Evolutionary conservation across 2,797 vertebrate genomes (phyloP), one percentile per base, ranked within the genome.

Genomic region (Neoniphon sammara): DNA sequence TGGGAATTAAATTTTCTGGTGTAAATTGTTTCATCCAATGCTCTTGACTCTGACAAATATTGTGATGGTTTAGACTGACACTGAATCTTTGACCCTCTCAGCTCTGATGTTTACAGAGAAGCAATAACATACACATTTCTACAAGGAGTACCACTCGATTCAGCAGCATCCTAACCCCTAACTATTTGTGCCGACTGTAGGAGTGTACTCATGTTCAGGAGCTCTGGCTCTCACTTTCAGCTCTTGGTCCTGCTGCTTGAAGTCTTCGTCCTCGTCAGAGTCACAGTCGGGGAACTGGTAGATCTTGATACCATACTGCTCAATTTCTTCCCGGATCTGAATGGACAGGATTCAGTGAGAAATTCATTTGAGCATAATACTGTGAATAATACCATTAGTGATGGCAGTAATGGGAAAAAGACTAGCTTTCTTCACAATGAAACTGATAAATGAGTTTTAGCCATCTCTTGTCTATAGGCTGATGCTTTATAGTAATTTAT

Each of bases 281-380:
- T 98, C 97, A 15, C 97, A 98, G 64, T 98, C 97, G 0, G 97
- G 97, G 81, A 98, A 98, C 89, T 98, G 97, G 82, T 98, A 98
- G 78, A 98, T 96, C 86, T 95, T 96, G 88, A 98, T 98, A 2
- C 96, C 96, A 0, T 95, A 98, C 53, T 92, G 94, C 34, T 97
- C 96, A 0, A 98, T 96, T 90, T 98, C 97, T 70, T 97, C 96
- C 65, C 96, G 94, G 86, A 98, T 98, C 97, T 98, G 78, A 18
- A 44, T 27, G 5, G 17, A 30, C n/a, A 46, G 15, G 54, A 0
- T 27, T 27, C 25, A 55, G 12, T 21, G 8, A 53, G 57, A 44
- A 67, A 14, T 18, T 21, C 14, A 21, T 57, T 54, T 8, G 4
- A 4, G 3, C 39, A 9, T 64, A 1, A 6, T 39, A 44, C 23